These are phyloP conservation scores for Pterocles orientalis DNA, from an alignment of 2,113 vertebrate genomes.

Conservation along the genomic window DNA sequence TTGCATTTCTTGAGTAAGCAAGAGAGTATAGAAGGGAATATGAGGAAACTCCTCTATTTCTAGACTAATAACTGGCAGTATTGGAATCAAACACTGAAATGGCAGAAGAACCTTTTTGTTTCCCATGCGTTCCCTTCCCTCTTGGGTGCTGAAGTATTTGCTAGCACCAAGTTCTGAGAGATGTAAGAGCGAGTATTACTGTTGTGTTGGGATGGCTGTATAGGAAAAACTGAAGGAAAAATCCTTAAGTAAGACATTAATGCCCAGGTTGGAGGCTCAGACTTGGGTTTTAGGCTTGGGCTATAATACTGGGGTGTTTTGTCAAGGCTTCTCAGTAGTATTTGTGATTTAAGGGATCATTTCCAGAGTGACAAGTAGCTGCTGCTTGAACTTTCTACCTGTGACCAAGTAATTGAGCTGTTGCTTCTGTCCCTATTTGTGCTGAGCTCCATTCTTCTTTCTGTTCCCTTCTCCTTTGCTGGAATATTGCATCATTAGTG, in stretches of 20 bases:
- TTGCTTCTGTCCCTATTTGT: not conserved
- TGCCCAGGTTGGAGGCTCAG: not conserved
- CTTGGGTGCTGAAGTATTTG: not conserved
- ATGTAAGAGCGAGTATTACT: not conserved
- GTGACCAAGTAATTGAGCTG: not conserved
- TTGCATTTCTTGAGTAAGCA: not conserved
- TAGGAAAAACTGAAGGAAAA: not conserved
- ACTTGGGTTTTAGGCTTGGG: not conserved
- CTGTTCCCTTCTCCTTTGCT: not conserved
- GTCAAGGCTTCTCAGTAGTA: not conserved
- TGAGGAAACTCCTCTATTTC: not conserved
- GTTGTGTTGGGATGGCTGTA: not conserved
- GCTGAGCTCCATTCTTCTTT: not conserved
- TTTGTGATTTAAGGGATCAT: not conserved
- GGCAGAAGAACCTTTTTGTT: not conserved
- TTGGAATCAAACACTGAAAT: not conserved
- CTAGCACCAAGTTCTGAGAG: not conserved
- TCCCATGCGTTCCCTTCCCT: not conserved
- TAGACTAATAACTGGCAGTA: not conserved
- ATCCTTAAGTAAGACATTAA: not conserved
- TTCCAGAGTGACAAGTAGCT: not conserved
- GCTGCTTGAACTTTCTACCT: not conserved
- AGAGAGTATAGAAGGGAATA: not conserved
- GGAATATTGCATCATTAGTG: not conserved
- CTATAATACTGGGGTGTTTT: not conserved